These are phyloP conservation scores for Dysmachus trigonus DNA, from an alignment of 2,888 invertebrate genomes.

Conservation along the genomic window DNA sequence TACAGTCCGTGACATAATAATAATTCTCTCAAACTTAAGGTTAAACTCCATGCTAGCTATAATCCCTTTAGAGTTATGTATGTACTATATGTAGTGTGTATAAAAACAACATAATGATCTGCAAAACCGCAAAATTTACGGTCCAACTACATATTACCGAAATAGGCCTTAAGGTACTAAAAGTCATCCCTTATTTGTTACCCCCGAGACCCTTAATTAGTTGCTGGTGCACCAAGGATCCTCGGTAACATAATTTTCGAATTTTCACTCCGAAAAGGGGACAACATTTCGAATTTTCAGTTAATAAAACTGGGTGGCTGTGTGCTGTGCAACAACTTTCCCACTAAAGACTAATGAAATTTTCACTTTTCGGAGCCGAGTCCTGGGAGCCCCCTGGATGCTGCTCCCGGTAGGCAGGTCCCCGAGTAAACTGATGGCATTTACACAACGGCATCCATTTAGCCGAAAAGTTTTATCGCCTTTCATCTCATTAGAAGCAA, in stretches of 20 bases:
- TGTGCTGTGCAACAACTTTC: neutral
- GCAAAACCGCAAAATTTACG: neutral
- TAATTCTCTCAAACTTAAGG: neutral
- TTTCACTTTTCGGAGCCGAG: neutral
- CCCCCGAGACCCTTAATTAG: neutral
- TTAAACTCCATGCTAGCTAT: neutral
- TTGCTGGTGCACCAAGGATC: neutral
- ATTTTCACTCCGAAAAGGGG: neutral
- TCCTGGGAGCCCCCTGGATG: neutral
- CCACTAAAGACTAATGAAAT: neutral
- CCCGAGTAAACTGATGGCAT: neutral
- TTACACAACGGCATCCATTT: neutral
- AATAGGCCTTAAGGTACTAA: neutral
- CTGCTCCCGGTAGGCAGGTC: neutral
- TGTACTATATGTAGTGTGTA: neutral
- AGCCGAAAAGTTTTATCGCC: neutral
- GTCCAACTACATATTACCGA: neutral
- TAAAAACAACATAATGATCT: neutral
- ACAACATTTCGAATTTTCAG: neutral
- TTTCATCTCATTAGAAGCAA: slow-evolving; percentile 17
- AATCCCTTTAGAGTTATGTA: neutral
- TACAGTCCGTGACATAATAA: neutral
- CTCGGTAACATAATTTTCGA: neutral
- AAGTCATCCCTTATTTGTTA: neutral
- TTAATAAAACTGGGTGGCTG: neutral